Percentiles rank a stretch among this genome's conserved stretches.
Evolutionary conservation across 2,888 invertebrate genomes (phyloP).

Genomic region (Watsonalla cultraria): DNA sequence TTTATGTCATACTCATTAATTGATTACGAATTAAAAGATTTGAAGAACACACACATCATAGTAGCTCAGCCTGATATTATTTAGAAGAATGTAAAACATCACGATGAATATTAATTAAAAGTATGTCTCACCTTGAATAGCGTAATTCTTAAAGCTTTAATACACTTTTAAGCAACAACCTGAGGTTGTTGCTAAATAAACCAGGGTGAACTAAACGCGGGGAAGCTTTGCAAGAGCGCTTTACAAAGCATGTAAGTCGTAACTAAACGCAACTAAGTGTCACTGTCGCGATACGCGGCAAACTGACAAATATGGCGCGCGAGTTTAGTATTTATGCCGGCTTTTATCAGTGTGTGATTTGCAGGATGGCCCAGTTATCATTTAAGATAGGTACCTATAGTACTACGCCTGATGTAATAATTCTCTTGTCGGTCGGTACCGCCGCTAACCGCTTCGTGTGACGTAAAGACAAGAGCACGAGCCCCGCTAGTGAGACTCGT

Average conservation of each 20-base stretch:
- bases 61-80: too few species aligned
- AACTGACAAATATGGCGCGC: slow-evolving; percentile 44
- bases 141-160: slow-evolving; percentile 82
- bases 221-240: slow-evolving; percentile 34
- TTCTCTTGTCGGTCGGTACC: slow-evolving; percentile 21
- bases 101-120: slow-evolving; percentile 1
- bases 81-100: not conserved
- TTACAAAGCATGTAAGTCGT: slow-evolving; percentile 13
- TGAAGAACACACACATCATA: too few species aligned
- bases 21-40: too few species aligned
- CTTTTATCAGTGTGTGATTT: slow-evolving; percentile 48
- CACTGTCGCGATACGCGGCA: slow-evolving; percentile 32
- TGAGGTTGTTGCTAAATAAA: slow-evolving; percentile 70
- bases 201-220: slow-evolving; percentile 21
- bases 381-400: slow-evolving; percentile 10
- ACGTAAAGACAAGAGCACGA: slow-evolving; percentile 11
- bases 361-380: slow-evolving; percentile 48
- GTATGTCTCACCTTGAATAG: slow-evolving; percentile 67
- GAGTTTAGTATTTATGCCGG: slow-evolving; percentile 46
- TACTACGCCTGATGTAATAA: slow-evolving; percentile 29
- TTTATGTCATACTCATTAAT: too few species aligned
- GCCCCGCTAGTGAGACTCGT: slow-evolving; percentile 12
- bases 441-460: slow-evolving; percentile 49
- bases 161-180: slow-evolving; percentile 73
- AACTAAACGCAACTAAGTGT: slow-evolving; percentile 25